These are phyloP conservation scores for Pachyuromys duprasi DNA, from an alignment of 2,797 vertebrate genomes.

Conservation along the genomic window DNA sequence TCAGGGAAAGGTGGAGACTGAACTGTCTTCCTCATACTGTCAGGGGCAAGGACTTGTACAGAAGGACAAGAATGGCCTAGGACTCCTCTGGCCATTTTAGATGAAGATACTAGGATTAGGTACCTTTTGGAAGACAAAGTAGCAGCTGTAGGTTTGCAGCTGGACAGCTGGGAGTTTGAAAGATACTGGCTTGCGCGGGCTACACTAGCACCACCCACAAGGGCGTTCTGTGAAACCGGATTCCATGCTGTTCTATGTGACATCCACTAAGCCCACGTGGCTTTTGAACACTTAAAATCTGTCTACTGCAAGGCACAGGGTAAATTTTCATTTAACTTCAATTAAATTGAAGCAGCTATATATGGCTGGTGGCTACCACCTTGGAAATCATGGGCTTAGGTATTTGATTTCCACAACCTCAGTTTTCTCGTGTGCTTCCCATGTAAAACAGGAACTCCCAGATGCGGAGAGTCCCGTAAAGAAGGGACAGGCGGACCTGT, in stretches of 20 bases:
- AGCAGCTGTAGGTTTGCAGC: fast-evolving
- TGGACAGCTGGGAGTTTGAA: background rate
- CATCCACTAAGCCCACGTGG: fast-evolving
- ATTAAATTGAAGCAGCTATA: too few relatives aligned
- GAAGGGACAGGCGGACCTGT: background rate
- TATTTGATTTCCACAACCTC: background rate
- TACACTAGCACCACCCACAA: fast-evolving
- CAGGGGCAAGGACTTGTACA: background rate
- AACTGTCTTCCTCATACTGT: background rate
- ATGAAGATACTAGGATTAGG: background rate
- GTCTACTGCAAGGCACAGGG: fast-evolving
- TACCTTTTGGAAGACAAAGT: fast-evolving
- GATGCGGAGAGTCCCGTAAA: fast-evolving
- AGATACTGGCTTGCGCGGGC: background rate
- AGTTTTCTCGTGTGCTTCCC: background rate
- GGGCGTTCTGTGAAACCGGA: fast-evolving
- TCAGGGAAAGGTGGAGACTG: background rate
- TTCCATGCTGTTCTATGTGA: fast-evolving
- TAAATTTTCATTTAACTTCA: background rate
- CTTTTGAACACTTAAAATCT: background rate
- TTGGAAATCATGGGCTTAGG: background rate
- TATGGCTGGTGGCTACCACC: background rate
- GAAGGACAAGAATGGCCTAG: background rate
- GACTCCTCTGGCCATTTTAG: fast-evolving
- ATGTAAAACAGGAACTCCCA: background rate